A percentile compares a stretch with the other conserved stretches of the same genome.
phyloP scores from a whole-genome alignment of 2,113 vertebrate genomes.

The Athene cunicularia region DNA sequence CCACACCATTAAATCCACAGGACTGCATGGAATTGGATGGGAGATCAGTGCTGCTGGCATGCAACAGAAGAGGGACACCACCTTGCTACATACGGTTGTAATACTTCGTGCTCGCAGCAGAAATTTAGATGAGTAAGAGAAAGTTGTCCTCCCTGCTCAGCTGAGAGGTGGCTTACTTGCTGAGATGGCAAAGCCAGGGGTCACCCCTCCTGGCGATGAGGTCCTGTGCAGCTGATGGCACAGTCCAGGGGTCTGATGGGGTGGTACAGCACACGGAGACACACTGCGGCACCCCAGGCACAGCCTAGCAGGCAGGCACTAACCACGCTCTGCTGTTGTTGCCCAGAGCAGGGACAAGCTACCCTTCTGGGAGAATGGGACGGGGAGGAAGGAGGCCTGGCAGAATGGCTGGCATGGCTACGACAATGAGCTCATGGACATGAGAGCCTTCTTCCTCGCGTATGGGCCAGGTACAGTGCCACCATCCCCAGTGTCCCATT shows the following conservation, averaged over 20 bases:
- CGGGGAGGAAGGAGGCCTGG: constrained; percentile 80
- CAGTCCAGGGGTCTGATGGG: accelerated
- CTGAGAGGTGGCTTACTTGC: not conserved
- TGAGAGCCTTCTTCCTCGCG: constrained; percentile 92
- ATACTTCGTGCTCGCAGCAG: not conserved
- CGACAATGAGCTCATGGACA: constrained; percentile 91
- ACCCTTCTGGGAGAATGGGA: constrained; percentile 90
- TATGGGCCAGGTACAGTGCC: constrained; percentile 86
- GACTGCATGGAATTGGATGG: not conserved
- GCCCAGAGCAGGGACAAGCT: constrained; percentile 84
- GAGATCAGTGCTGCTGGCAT: accelerated
- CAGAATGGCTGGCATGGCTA: constrained; percentile 96
- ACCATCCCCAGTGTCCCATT: not conserved
- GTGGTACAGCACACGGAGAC: not conserved
- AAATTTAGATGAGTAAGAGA: not conserved
- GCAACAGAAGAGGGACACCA: not conserved
- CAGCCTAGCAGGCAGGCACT: not conserved
- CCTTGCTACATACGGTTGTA: accelerated
- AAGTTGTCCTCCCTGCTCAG: not conserved
- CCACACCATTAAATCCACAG: accelerated
- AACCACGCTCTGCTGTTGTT: not conserved
- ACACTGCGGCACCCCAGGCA: not conserved
- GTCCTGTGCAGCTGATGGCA: not conserved
- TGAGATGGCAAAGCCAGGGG: not conserved
- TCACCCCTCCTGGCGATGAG: not conserved